A percentile compares a stretch with the other conserved stretches of the same genome.
Conservation (phyloP, 2,113 vertebrate genomes). For the Tachysurus fulvidraco region DNA sequence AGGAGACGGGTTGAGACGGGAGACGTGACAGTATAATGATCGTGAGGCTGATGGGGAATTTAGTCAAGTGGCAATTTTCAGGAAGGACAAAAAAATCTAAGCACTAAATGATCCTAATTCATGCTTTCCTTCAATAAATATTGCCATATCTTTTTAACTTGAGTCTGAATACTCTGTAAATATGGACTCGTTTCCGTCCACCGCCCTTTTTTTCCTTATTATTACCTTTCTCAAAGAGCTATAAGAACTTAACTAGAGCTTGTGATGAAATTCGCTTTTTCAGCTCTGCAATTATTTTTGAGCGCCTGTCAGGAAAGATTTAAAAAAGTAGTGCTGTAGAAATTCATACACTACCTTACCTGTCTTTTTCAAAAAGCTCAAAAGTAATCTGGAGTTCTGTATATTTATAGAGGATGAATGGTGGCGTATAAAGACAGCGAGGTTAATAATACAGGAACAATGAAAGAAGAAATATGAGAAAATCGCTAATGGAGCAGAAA, state of each 20-base stretch:
- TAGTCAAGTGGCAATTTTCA: too few relatives aligned
- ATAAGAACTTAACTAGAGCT: not conserved
- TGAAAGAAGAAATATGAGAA: not conserved
- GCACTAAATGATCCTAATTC: too few relatives aligned
- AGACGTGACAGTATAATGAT: too few relatives aligned
- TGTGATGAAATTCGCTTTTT: not conserved
- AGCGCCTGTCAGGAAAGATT: not conserved
- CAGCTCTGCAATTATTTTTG: not conserved
- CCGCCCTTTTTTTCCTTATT: not conserved
- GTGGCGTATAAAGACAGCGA: not conserved
- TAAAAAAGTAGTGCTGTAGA: not conserved
- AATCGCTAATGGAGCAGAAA: not conserved
- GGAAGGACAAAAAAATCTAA: too few relatives aligned
- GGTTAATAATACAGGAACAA: not conserved
- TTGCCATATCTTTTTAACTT: not conserved
- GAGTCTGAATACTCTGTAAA: not conserved
- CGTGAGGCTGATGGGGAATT: too few relatives aligned
- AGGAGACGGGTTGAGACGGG: too few relatives aligned
- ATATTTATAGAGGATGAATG: not conserved
- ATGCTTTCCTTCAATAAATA: not conserved
- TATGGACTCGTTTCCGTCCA: not conserved
- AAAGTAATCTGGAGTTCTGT: too few relatives aligned
- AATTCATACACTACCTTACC: not conserved
- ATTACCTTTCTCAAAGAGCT: not conserved
- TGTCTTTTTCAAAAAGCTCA: not conserved